Evolutionary conservation across 2,888 invertebrate genomes (phyloP).

Genomic region (Euplagia quadripunctaria): DNA sequence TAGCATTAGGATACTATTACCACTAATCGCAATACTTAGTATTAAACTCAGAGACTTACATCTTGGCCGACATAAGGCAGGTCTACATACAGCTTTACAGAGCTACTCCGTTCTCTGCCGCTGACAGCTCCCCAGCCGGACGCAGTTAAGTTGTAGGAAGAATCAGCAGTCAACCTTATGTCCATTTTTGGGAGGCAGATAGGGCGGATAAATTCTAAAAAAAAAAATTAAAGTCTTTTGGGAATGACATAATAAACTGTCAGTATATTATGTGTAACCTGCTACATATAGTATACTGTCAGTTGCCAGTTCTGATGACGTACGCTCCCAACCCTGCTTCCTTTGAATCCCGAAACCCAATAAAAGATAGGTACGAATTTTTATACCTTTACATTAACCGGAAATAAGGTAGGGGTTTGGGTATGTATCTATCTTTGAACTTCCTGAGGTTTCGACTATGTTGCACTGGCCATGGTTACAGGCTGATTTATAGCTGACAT

Average conservation of each 20-base stretch:
- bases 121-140: conserved; percentile 50
- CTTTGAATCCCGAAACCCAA: not conserved
- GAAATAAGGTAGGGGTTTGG: no score
- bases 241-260: not conserved
- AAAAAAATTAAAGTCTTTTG: not conserved
- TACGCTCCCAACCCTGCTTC: not conserved
- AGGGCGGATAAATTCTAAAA: conserved; percentile 64
- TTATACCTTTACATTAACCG: no score
- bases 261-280: no score
- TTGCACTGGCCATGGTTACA: no score
- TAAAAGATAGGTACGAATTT: not conserved
- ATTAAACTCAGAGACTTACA: not conserved
- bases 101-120: conserved; percentile 55
- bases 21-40: not conserved
- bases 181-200: conserved; percentile 61
- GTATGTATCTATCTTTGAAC: no score
- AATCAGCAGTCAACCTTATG: conserved; percentile 24
- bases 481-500: not conserved
- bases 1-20: no score
- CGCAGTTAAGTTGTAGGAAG: conserved; percentile 10
- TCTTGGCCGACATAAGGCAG: conserved; percentile 45
- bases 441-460: no score
- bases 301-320: not conserved
- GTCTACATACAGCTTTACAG: conserved; percentile 58
- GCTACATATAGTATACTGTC: no score